A percentile compares a stretch with the other conserved stretches of the same genome.
Conservation (phyloP, 2,888 invertebrate species). For the Aelia acuminata region DNA sequence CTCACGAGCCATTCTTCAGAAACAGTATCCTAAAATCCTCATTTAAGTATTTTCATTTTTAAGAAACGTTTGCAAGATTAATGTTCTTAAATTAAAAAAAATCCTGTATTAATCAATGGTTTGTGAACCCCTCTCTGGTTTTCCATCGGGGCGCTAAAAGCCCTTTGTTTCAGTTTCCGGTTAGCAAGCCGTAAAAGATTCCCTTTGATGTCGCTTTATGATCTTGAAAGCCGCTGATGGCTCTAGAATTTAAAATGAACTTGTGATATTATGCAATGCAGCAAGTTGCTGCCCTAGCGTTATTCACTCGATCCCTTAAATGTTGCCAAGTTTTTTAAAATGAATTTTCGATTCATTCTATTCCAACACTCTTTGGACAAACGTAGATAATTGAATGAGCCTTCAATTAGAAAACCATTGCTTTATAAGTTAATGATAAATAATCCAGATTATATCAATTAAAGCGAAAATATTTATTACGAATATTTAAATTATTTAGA, state of each 20-base stretch:
- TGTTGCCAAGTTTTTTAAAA: not conserved
- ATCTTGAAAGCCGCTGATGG: not conserved
- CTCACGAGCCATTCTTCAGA: too few species aligned
- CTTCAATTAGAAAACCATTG: too few species aligned
- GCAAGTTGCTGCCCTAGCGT: not conserved
- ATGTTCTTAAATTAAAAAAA: not conserved
- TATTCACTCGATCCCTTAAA: not conserved
- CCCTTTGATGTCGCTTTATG: slow-evolving; percentile 9
- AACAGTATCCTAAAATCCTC: too few species aligned
- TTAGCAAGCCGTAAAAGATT: not conserved
- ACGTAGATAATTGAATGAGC: too few species aligned
- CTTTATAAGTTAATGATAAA: too few species aligned
- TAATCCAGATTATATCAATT: too few species aligned
- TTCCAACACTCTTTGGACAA: too few species aligned
- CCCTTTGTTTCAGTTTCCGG: not conserved
- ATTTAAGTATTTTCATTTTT: too few species aligned
- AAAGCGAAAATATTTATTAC: too few species aligned
- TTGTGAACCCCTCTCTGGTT: not conserved
- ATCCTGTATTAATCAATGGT: not conserved
- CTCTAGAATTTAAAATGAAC: slow-evolving; percentile 2
- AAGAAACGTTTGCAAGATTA: not conserved
- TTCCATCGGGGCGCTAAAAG: not conserved
- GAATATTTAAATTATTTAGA: too few species aligned
- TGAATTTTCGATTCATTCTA: too few species aligned
- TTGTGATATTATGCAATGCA: not conserved